Base-by-base conservation (phyloP, 2,888 invertebrate species). In the Apodemia hepburni region DNA sequence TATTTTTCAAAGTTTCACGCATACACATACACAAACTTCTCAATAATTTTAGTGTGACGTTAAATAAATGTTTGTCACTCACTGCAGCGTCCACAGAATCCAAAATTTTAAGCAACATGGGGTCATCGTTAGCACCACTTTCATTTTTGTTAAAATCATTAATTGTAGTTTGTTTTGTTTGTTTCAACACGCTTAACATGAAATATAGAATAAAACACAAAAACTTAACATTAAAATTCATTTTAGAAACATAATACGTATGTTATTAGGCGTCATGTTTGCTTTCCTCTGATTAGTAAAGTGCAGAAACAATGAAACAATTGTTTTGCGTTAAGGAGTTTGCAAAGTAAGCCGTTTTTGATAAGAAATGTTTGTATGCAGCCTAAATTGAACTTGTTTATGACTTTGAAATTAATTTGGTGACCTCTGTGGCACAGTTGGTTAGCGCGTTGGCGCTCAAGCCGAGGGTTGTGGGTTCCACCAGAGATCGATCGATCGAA, bases 11-110 rank as follows among this genome's bases (percentile, higher is more conserved):
- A 2, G 79, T 80, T 65, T 84, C 80, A 11, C 74, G 75, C 81
- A 90, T 84, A 68, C 89, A 89, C 47, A 69, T 66, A 72, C 90
- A 89, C 51, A 89, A 71, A 71, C 81, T 82, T 64, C 79, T 77
- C n/a, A 90, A 71, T n/a, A 89, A 69, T 67, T 82, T 81, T 27
- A 84, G 66, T 0, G 86, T 85, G 38, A 82, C 79, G 62, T 84
- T 75, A 33, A 82, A 75, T 33, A 88, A 74, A 70, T 80, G 77
- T 66, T 82, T 78, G 59, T 87, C 79, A 71, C 72, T 81, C 0
- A 72, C 76, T 0, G 82, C 81, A n/a, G 73, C 75, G 49, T 89
- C 84, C 27, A 87, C 78, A 0, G 80, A 75, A 65, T 83, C 72
- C 15, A 88, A 69, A 60, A 87, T 79, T 65, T 84, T 83, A 67